A percentile compares a stretch with the other conserved stretches of the same genome.
These are phyloP conservation scores for Clinocottus analis DNA, from an alignment of 2,113 vertebrate species.

Conservation along the genomic window DNA sequence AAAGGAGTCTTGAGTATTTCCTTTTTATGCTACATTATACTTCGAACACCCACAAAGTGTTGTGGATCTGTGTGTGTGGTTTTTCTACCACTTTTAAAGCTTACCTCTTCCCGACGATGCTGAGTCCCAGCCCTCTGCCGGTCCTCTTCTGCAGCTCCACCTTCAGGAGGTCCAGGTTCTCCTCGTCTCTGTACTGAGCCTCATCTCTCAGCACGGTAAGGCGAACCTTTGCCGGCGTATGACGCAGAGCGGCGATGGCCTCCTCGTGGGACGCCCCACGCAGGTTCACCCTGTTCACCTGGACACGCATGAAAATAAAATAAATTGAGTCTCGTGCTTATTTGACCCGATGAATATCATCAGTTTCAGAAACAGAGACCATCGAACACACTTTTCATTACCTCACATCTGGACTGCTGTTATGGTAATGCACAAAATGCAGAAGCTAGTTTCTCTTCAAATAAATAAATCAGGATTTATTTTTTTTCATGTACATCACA, in stretches of 20 bases:
- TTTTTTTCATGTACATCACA: not conserved
- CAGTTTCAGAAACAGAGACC: not conserved
- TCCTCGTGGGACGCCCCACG: constrained; percentile 91
- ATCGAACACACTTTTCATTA: not conserved
- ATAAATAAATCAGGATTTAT: too few relatives aligned
- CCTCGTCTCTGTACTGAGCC: constrained; percentile 89
- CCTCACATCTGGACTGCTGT: too few relatives aligned
- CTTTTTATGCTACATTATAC: too few relatives aligned
- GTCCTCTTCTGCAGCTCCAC: constrained; percentile 93
- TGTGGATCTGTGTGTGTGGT: not conserved
- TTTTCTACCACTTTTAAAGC: not conserved
- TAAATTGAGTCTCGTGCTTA: not conserved
- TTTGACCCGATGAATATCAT: not conserved
- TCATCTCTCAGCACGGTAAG: constrained; percentile 91
- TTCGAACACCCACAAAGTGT: not conserved
- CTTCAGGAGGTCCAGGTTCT: constrained; percentile 89
- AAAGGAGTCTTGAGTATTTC: too few relatives aligned
- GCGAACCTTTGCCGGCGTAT: constrained; percentile 90
- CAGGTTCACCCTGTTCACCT: constrained; percentile 95
- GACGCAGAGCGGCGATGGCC: constrained; percentile 91
- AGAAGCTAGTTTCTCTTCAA: too few relatives aligned
- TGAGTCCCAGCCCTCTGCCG: constrained; percentile 93
- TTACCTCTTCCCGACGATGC: constrained; percentile 96
- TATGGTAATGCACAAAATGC: too few relatives aligned
- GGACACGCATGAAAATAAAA: not conserved